Conservation (phyloP, 2,113 vertebrate genomes). For the Solea solea region DNA sequence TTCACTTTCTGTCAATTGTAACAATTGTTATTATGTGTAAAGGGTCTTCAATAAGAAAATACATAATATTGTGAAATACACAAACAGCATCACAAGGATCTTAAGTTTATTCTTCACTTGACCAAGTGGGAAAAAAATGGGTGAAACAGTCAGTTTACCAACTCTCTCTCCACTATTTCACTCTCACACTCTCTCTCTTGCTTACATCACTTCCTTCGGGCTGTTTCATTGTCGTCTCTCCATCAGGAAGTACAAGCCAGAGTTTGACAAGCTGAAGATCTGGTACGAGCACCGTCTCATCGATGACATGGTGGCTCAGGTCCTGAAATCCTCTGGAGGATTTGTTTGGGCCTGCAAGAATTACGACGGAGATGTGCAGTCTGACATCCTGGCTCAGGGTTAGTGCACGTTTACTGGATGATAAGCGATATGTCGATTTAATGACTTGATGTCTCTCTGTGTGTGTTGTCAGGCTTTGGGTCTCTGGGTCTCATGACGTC, state of each 20-base stretch:
- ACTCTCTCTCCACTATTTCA: no score
- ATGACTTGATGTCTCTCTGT: background rate
- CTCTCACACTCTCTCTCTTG: no score
- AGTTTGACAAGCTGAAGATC: constrained; percentile 95
- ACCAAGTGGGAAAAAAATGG: no score
- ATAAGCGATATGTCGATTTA: no score
- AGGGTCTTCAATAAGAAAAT: no score
- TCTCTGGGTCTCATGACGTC: constrained; percentile 96
- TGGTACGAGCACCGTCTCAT: constrained; percentile 98
- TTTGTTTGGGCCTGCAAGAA: constrained; percentile 99
- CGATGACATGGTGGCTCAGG: constrained; percentile 98
- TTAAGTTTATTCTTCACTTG: no score
- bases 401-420: background rate
- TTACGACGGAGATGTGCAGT: constrained; percentile 95
- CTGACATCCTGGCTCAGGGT: constrained; percentile 97
- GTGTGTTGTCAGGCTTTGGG: constrained; percentile 86
- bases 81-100: no score
- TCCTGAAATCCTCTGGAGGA: constrained; percentile 91
- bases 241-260: constrained; percentile 88
- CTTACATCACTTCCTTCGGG: no score
- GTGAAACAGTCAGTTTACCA: no score
- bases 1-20: no score
- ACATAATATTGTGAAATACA: no score
- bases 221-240: background rate
- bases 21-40: no score